These are phyloP conservation scores for Boleophthalmus pectinirostris DNA, from an alignment of 2,113 vertebrate genomes.

Conservation along the genomic window DNA sequence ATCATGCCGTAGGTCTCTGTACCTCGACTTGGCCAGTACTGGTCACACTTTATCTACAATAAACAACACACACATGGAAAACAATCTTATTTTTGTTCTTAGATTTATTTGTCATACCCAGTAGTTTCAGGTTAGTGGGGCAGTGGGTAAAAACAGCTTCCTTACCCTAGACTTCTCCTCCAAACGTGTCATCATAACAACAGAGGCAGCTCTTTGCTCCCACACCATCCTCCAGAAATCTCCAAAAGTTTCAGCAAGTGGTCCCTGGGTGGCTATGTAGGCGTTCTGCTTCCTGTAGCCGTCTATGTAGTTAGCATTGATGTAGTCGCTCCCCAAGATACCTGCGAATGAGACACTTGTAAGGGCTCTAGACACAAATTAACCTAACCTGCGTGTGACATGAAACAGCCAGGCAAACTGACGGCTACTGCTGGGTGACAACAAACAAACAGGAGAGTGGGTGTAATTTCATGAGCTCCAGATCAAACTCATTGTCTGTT, in stretches of 20 bases:
- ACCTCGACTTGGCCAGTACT: conserved; percentile 95
- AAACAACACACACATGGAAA: not conserved
- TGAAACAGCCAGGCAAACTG: conserved; percentile 40
- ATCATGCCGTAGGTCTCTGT: conserved; percentile 93
- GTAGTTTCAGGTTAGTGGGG: conserved; percentile 11
- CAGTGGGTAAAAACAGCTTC: conserved; percentile 17
- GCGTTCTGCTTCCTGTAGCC: conserved; percentile 98
- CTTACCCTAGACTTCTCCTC: conserved; percentile 93
- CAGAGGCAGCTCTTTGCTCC: conserved; percentile 93
- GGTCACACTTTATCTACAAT: conserved; percentile 92
- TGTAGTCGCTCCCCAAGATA: conserved; percentile 94
- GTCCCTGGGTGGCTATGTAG: conserved; percentile 96
- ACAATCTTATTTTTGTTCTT: not conserved
- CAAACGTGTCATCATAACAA: conserved; percentile 98
- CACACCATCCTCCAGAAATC: conserved; percentile 99
- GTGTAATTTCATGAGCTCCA: conserved; percentile 58
- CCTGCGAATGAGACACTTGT: conserved; percentile 71
- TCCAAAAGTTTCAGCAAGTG: conserved; percentile 92
- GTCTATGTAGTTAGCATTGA: conserved; percentile 97
- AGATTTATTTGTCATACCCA: not conserved
- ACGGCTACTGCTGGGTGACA: conserved; percentile 41
- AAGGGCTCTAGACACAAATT: conserved; percentile 39
- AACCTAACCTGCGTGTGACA: conserved; percentile 43
- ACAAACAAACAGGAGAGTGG: conserved; percentile 60
- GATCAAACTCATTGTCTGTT: conserved; percentile 60